phyloP scores from a whole-genome alignment of 2,888 invertebrate species.

The Hemithea aestivaria region DNA sequence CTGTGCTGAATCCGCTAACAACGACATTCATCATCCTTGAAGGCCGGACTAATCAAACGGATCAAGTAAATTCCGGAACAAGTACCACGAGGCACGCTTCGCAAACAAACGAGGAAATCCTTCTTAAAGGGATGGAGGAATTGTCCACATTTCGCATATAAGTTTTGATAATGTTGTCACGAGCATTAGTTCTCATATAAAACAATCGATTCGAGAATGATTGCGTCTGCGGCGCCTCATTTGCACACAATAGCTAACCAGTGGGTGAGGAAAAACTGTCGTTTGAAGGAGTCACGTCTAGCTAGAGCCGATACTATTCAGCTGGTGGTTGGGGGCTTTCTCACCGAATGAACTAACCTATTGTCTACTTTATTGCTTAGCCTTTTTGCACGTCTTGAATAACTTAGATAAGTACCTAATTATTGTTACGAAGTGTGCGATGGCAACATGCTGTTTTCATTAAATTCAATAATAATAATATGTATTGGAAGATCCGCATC shows the following conservation, averaged over 20 bases:
- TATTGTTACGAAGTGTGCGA: too few species aligned
- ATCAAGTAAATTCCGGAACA: conserved; percentile 9
- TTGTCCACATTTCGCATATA: too few species aligned
- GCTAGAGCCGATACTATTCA: too few species aligned
- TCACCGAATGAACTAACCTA: conserved; percentile 12
- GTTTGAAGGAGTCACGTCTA: conserved; percentile 1
- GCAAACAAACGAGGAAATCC: conserved; percentile 47
- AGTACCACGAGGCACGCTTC: background rate
- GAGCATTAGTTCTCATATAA: background rate
- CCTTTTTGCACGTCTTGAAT: too few species aligned
- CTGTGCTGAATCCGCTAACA: background rate
- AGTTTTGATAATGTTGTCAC: too few species aligned
- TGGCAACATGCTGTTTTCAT: too few species aligned
- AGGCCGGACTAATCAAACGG: conserved; percentile 9
- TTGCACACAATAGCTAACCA: conserved; percentile 38
- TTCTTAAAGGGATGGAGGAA: conserved; percentile 42
- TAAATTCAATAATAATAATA: too few species aligned
- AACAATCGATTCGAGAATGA: conserved; percentile 6
- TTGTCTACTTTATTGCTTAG: too few species aligned
- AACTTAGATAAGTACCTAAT: too few species aligned
- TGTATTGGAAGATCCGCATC: too few species aligned
- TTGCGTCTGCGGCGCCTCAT: conserved; percentile 27
- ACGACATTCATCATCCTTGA: conserved; percentile 1
- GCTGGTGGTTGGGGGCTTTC: conserved; percentile 14
- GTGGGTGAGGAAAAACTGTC: conserved; percentile 25